Evolutionary conservation across 2,113 vertebrate genomes (phyloP), one percentile per base, ranked within the genome.

Genomic region (Macquaria australasica): DNA sequence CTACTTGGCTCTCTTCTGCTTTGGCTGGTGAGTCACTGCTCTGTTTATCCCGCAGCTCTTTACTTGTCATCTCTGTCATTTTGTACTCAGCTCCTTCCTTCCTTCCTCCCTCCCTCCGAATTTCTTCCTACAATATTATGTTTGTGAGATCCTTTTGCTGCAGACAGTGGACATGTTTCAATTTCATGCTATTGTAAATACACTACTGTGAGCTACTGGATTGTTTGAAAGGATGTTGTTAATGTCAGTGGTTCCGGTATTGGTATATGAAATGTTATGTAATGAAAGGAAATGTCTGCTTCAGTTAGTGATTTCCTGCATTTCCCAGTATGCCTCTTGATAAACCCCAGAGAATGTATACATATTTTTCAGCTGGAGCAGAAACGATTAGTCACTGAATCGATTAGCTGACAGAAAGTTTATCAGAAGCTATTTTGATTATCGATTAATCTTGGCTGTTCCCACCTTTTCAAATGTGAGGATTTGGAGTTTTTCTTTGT

Each of bases 1-100:
- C 94, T 99, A 99, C 94, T 96, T 99, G 96, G 98, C 98, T 90
- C 96, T 99, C 92, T 99, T 99, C 96, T 99, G 98, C 96, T 99
- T 99, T 88, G 98, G 98, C 96, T 99, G 98, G 98, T 99, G 96
- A 98, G 98, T 97, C 89, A 74, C 69, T 45, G 28, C 31, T 64
- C 63, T 73, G 64, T 68, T 37, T 59, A 50, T 64, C 72, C 53
- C 21, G 3, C 83, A 48, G 8, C 41, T 83, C 53, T 84, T 28
- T 43, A 51, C 67, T 73, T 76, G 23, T 86, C 84, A 53, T 71
- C 45, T 3, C 55, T 59, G 64, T 71, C 63, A 28, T 69, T 39
- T 82, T 21, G 10, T 45, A 51, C 62, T 77, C 21, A 9, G 4
- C 15, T 81, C 51, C 59, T 73, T 78, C 39, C 48, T 64, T 79